phyloP scores from a whole-genome alignment of 1,140 invertebrate genomes.

The Asbolus verrucosus region DNA sequence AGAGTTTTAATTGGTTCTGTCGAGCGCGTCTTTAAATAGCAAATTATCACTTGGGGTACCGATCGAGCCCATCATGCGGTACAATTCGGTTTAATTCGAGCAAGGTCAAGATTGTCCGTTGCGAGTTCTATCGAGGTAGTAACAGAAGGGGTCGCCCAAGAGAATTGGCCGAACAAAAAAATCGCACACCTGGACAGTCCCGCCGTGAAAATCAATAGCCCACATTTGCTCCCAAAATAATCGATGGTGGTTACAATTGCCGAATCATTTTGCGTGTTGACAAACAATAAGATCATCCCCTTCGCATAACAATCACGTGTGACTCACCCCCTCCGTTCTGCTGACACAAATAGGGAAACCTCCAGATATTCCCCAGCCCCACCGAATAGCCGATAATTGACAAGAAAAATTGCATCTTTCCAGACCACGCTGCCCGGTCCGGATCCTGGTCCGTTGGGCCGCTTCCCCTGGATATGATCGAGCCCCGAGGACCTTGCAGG shows the following conservation, averaged over 20 bases:
- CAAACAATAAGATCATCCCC: no score
- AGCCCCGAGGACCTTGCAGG: slow-evolving; percentile 68
- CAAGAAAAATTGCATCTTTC: slow-evolving; percentile 91
- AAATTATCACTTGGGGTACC: no score
- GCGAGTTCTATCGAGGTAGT: no score
- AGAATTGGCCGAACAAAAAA: not conserved
- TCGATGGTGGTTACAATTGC: no score
- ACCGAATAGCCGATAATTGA: slow-evolving; percentile 92
- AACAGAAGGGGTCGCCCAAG: not conserved
- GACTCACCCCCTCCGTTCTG: slow-evolving; percentile 93
- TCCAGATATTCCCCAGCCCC: slow-evolving; percentile 93
- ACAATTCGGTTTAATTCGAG: slow-evolving; percentile 27
- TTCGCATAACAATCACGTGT: not conserved
- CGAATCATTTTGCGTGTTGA: no score
- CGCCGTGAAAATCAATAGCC: no score
- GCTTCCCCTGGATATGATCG: slow-evolving; percentile 66
- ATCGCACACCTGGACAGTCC: not conserved
- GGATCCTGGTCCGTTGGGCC: slow-evolving; percentile 64
- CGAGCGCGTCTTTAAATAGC: not conserved
- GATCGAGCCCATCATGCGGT: slow-evolving; percentile 15
- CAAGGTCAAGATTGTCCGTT: slow-evolving; percentile 42
- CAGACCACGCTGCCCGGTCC: slow-evolving; percentile 82
- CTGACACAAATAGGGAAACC: slow-evolving; percentile 95
- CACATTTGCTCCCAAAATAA: no score
- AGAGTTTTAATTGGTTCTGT: not conserved